Conservation (phyloP, 2,797 vertebrate genomes). For the Leptoclinus maculatus region DNA sequence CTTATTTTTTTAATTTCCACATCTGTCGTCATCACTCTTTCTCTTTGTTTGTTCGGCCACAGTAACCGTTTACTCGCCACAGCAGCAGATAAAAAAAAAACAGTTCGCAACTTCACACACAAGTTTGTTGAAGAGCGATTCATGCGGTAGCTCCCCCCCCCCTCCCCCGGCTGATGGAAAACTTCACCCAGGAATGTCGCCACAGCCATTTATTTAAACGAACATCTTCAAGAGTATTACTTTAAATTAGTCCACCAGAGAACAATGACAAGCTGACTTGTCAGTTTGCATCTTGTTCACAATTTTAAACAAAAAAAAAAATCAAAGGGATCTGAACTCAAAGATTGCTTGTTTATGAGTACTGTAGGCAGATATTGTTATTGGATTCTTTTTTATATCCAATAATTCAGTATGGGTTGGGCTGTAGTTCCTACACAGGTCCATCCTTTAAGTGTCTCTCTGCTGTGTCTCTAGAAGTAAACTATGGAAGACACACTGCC, state of each 20-base stretch:
- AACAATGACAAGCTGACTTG: not conserved
- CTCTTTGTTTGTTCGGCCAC: not conserved
- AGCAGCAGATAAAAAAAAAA: no score
- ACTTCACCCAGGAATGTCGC: not conserved
- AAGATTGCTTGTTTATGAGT: not conserved
- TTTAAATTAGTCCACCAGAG: not conserved
- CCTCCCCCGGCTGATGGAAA: not conserved
- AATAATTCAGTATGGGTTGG: not conserved
- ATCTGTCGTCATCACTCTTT: not conserved
- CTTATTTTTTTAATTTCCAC: not conserved
- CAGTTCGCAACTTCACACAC: no score
- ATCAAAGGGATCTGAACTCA: not conserved
- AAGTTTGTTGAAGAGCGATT: not conserved
- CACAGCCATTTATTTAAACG: no score
- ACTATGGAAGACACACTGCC: conserved; percentile 8
- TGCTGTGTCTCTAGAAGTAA: not conserved
- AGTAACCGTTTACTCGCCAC: not conserved
- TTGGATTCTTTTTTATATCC: not conserved
- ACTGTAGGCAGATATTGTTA: not conserved
- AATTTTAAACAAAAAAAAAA: not conserved
- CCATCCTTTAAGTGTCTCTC: not conserved
- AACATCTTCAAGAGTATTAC: not conserved
- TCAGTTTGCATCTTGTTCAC: not conserved
- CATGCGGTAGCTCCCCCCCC: not conserved
- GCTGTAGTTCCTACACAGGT: not conserved